phyloP scores from a whole-genome alignment of 2,113 vertebrate species.

The Guaruba guarouba region DNA sequence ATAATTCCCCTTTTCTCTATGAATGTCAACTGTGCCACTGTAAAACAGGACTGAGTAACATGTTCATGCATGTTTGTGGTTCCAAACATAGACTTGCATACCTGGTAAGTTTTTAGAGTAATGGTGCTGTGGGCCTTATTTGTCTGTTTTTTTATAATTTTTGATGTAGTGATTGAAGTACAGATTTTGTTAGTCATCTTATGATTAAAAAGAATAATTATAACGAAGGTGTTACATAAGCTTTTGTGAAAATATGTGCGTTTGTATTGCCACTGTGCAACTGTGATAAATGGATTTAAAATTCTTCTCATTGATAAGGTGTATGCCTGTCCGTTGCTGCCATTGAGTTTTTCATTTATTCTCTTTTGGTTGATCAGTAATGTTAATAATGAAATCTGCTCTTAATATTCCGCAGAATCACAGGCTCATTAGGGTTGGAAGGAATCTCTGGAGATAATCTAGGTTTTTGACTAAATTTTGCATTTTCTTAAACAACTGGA shows the following conservation, averaged over 20 bases:
- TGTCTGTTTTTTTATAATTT: background rate
- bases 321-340: background rate
- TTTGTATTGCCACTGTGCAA: background rate
- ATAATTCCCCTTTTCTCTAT: constrained; percentile 34
- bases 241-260: background rate
- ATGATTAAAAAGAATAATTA: background rate
- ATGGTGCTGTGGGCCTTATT: background rate
- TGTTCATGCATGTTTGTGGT: constrained; percentile 70
- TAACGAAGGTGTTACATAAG: background rate
- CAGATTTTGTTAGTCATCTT: background rate
- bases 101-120: constrained; percentile 44
- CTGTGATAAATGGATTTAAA: background rate
- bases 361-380: background rate
- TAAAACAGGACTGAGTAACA: constrained; percentile 38
- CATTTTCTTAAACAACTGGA: background rate
- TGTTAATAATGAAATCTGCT: background rate
- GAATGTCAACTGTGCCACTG: constrained; percentile 59
- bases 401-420: background rate
- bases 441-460: background rate
- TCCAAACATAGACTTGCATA: constrained; percentile 56
- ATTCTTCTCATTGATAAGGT: background rate
- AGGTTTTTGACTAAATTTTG: background rate
- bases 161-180: background rate
- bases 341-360: background rate
- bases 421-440: background rate